phyloP scores from a whole-genome alignment of 2,797 vertebrate genomes.

The Petrocephalus sullivani region DNA sequence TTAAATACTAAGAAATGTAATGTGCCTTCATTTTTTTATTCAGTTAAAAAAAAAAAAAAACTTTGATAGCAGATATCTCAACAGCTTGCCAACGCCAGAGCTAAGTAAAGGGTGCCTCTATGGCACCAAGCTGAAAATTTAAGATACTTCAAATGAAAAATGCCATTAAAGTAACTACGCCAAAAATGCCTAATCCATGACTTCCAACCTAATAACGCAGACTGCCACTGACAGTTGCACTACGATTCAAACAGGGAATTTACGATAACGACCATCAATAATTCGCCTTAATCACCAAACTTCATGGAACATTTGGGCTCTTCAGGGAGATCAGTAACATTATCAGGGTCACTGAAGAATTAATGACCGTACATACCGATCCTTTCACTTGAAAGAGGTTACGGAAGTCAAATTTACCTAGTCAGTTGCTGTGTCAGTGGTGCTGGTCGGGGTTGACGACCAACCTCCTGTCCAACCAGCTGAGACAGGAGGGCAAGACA shows the following conservation, averaged over 20 bases:
- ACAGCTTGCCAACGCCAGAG: slow-evolving; percentile 57
- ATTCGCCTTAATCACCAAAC: background rate
- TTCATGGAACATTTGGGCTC: slow-evolving; percentile 1
- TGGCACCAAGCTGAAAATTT: slow-evolving; percentile 38
- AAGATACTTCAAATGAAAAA: slow-evolving; percentile 30
- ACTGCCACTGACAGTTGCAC: background rate
- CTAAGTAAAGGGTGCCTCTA: slow-evolving; percentile 40
- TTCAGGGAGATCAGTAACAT: background rate
- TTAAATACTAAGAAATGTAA: slow-evolving; percentile 49
- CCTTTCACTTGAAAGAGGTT: background rate
- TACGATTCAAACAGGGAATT: background rate
- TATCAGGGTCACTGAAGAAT: slow-evolving; percentile 4
- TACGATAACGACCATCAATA: background rate
- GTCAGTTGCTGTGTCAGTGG: background rate
- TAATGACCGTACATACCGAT: background rate
- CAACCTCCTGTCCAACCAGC: background rate
- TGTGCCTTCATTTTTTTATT: slow-evolving; percentile 32
- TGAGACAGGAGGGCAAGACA: background rate
- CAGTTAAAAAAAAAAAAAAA: slow-evolving; percentile 42
- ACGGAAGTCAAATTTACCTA: background rate
- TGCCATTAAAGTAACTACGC: slow-evolving; percentile 12
- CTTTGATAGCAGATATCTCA: slow-evolving; percentile 29
- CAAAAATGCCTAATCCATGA: slow-evolving; percentile 25
- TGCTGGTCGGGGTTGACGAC: background rate
- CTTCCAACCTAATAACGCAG: background rate